Evolutionary conservation across 1,140 invertebrate species (phyloP).

Genomic region (Andricus grossulariae): DNA sequence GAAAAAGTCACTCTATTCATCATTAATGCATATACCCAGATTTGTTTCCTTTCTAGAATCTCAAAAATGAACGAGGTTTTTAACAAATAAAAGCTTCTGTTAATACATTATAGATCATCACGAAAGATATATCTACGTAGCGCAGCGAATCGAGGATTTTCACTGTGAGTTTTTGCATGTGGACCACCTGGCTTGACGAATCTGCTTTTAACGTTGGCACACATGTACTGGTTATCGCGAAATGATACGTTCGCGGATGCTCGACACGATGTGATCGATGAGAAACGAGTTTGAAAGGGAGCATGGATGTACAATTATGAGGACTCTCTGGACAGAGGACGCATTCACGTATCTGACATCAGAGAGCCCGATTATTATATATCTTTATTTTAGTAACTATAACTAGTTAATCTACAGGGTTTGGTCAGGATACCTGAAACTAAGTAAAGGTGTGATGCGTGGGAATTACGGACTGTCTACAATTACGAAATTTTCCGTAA

Average conservation of each 20-base stretch:
- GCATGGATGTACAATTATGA: constrained; percentile 46
- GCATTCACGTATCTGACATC: constrained; percentile 20
- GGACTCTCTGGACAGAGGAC: constrained; percentile 39
- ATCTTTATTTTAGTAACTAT: constrained; percentile 43
- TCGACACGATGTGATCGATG: constrained; percentile 1
- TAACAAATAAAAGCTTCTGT: background rate
- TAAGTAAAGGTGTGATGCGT: background rate
- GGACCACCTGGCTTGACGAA: constrained; percentile 9
- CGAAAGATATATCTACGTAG: background rate
- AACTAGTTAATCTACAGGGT: constrained; percentile 56
- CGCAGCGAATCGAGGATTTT: background rate
- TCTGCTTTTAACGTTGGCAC: background rate
- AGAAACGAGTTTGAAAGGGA: constrained; percentile 42
- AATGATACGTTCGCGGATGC: constrained; percentile 5
- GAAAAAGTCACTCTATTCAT: too few species aligned
- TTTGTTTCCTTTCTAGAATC: too few species aligned
- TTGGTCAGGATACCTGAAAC: constrained; percentile 22
- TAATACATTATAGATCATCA: background rate
- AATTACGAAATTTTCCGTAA: too few species aligned
- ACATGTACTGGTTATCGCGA: constrained; percentile 17
- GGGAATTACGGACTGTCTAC: background rate
- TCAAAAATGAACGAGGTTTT: background rate
- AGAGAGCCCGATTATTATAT: constrained; percentile 26
- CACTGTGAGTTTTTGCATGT: background rate
- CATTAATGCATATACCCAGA: too few species aligned